These are phyloP conservation scores for Ypsolopha sequella DNA, from an alignment of 2,888 invertebrate species.

Conservation along the genomic window DNA sequence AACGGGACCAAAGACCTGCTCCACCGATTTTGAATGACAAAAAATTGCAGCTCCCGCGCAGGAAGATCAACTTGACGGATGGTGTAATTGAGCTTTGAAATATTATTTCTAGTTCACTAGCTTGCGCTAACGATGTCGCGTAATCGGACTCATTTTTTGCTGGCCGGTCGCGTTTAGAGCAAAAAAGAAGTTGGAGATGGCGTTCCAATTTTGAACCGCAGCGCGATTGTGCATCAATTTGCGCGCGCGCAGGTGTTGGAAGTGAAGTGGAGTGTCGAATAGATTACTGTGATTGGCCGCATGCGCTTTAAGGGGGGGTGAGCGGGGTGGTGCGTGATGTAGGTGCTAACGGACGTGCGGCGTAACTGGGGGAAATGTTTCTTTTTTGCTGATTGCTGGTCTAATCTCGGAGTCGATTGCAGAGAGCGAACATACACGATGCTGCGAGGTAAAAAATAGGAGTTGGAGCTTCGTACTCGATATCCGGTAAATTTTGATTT, in stretches of 20 bases:
- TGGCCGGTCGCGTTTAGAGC: not conserved
- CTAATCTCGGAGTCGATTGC: conserved; percentile 23
- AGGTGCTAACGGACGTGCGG: conserved; percentile 33
- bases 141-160: conserved; percentile 8
- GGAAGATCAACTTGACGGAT: conserved; percentile 39
- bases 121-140: conserved; percentile 28
- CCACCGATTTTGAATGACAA: conserved; percentile 52
- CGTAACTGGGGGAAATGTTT: conserved; percentile 25
- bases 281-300: conserved; percentile 48
- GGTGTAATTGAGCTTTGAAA: conserved; percentile 48
- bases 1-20: conserved; percentile 34
- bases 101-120: conserved; percentile 31
- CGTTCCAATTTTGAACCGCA: conserved; percentile 29
- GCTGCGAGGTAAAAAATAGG: conserved; percentile 5
- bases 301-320: conserved; percentile 22
- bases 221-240: conserved; percentile 22
- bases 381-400: conserved; percentile 36
- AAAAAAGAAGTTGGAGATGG: conserved; percentile 7
- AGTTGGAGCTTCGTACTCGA: not conserved
- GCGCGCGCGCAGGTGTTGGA: conserved; percentile 16
- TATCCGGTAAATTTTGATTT: not conserved
- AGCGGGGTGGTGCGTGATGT: conserved; percentile 17
- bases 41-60: conserved; percentile 20
- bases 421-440: conserved; percentile 25
- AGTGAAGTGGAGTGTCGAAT: conserved; percentile 40